These are phyloP conservation scores for Catostylus mosaicus DNA, from an alignment of 30 jellyfish, hydroid and myxozoan genomes.

Conservation along the genomic window DNA sequence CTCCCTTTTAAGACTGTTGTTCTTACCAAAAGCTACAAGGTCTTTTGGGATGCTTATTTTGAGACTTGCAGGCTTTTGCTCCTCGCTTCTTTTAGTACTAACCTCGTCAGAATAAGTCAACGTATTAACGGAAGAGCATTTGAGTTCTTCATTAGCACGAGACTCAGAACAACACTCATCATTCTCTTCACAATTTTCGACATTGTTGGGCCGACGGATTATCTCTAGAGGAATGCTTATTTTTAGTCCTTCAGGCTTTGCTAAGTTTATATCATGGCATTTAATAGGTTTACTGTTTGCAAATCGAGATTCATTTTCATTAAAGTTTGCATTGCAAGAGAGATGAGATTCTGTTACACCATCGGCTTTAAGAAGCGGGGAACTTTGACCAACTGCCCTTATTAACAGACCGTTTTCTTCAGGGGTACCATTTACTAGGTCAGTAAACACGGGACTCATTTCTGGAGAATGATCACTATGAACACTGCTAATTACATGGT, in stretches of 20 bases:
- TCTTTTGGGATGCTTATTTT: not conserved
- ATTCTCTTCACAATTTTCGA: not conserved
- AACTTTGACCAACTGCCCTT: not conserved
- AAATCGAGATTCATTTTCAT: not conserved
- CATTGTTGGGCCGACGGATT: not conserved
- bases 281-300: not conserved
- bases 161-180: not conserved
- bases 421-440: not conserved
- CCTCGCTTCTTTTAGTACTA: no score
- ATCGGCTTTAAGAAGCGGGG: not conserved
- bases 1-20: no score
- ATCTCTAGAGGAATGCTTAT: not conserved
- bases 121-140: no score
- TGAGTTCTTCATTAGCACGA: no score
- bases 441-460: not conserved
- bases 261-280: not conserved
- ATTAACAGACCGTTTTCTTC: not conserved
- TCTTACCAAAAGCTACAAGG: not conserved
- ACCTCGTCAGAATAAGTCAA: no score
- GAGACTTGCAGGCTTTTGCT: not conserved
- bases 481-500: not conserved
- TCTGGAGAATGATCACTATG: not conserved
- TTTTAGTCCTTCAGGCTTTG: not conserved
- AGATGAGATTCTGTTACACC: not conserved
- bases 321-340: not conserved